phyloP scores from a whole-genome alignment of 2,888 invertebrate genomes.

The Hesperia comma region DNA sequence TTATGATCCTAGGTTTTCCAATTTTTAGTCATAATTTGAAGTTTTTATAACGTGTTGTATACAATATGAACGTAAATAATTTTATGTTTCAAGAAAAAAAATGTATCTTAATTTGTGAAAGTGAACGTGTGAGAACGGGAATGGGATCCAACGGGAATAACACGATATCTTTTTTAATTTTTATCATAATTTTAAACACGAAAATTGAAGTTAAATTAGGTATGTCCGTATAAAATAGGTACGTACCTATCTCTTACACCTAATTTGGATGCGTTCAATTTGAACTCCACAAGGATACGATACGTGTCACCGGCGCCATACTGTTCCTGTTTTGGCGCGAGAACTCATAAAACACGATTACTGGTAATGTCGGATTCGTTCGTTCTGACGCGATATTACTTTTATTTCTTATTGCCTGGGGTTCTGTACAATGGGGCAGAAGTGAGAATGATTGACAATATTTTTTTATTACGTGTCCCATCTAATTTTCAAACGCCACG shows the following conservation, averaged over 20 bases:
- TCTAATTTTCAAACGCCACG: conserved; percentile 31
- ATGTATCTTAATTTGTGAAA: no score
- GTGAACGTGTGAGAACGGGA: no score
- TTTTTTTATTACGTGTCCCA: conserved; percentile 37
- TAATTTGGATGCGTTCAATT: conserved; percentile 51
- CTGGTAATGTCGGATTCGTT: conserved; percentile 71
- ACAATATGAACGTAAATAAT: no score
- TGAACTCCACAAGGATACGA: conserved; percentile 71
- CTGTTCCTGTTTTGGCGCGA: conserved; percentile 67
- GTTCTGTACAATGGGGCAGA: conserved; percentile 40
- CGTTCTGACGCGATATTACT: conserved; percentile 55
- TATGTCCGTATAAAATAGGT: background rate
- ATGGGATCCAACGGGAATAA: no score
- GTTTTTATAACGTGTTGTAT: no score
- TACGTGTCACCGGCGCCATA: conserved; percentile 66
- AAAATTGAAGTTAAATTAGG: background rate
- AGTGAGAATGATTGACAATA: conserved; percentile 39
- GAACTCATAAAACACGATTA: conserved; percentile 78
- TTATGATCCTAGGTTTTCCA: background rate
- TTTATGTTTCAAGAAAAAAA: no score
- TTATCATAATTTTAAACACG: no score
- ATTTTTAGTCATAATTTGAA: no score
- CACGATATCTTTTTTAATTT: no score
- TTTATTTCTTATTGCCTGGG: conserved; percentile 47
- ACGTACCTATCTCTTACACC: conserved; percentile 10